Conservation (phyloP, 2,888 invertebrate genomes). For the Macrosiphum euphorbiae region DNA sequence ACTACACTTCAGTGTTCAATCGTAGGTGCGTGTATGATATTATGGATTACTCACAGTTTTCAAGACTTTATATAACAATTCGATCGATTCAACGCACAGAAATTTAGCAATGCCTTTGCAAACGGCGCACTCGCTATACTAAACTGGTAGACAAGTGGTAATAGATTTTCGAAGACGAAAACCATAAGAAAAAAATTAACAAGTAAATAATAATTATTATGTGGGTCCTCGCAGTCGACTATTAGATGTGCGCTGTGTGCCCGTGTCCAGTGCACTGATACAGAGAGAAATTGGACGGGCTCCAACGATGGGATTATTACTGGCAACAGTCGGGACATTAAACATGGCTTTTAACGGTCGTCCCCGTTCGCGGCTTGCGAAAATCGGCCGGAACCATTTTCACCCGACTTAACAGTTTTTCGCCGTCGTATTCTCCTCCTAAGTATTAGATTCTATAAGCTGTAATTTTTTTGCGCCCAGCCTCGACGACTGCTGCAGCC, state of each 20-base stretch:
- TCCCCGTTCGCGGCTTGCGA: conserved; percentile 12
- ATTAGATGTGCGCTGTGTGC: neutral
- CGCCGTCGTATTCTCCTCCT: neutral
- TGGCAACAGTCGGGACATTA: conserved; percentile 62
- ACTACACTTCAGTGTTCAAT: neutral
- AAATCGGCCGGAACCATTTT: conserved; percentile 53
- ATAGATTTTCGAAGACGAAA: neutral
- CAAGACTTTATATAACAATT: too few species aligned
- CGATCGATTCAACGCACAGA: neutral
- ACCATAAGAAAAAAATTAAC: neutral
- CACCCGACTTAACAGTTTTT: conserved; percentile 60
- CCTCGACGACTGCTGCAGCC: neutral
- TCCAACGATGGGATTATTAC: conserved; percentile 50
- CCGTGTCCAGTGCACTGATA: conserved; percentile 34
- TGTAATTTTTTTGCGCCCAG: conserved; percentile 38
- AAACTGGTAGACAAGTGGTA: neutral
- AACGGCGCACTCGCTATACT: neutral
- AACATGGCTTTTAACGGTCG: conserved; percentile 57
- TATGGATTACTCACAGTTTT: too few species aligned
- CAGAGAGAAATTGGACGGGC: conserved; percentile 42
- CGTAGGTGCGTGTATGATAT: neutral
- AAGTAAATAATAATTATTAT: conserved; percentile 31
- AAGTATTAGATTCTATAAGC: conserved; percentile 47
- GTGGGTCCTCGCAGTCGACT: conserved; percentile 12
- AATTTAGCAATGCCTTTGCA: neutral